phyloP scores from a whole-genome alignment of 2,113 vertebrate genomes.

The Brachyhypopomus gauderio region DNA sequence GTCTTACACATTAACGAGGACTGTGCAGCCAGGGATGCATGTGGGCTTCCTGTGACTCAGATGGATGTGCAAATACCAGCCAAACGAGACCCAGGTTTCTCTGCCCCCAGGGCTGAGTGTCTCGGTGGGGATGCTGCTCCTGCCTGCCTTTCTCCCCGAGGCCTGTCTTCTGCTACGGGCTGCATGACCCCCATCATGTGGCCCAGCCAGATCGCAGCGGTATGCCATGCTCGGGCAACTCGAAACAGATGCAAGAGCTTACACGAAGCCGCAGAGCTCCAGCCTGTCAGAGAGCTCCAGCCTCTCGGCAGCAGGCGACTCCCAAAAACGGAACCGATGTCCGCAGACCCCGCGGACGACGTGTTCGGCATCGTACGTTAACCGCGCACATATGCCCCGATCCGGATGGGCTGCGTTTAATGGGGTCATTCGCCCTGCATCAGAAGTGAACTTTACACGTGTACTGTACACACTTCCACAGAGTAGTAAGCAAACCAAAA shows the following conservation, averaged over 20 bases:
- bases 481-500: not conserved
- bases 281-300: constrained; percentile 3
- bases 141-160: constrained; percentile 38
- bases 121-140: constrained; percentile 42
- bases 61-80: constrained; percentile 44
- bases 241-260: constrained; percentile 35
- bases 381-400: not conserved
- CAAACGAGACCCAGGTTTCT: constrained; percentile 49
- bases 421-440: not conserved
- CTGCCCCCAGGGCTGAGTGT: constrained; percentile 28
- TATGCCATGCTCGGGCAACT: constrained; percentile 15
- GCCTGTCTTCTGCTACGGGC: constrained; percentile 28
- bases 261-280: constrained; percentile 17
- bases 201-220: constrained; percentile 32
- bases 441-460: not conserved
- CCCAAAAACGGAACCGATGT: not conserved
- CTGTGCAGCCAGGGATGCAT: constrained; percentile 11
- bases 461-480: not conserved
- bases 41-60: constrained; percentile 33
- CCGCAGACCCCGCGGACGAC: not conserved
- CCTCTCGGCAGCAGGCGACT: not conserved
- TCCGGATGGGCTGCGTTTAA: no score
- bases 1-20: constrained; percentile 35
- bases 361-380: not conserved
- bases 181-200: constrained; percentile 19